Conservation (phyloP, 2,888 invertebrate genomes). For the Aplocera efformata region DNA sequence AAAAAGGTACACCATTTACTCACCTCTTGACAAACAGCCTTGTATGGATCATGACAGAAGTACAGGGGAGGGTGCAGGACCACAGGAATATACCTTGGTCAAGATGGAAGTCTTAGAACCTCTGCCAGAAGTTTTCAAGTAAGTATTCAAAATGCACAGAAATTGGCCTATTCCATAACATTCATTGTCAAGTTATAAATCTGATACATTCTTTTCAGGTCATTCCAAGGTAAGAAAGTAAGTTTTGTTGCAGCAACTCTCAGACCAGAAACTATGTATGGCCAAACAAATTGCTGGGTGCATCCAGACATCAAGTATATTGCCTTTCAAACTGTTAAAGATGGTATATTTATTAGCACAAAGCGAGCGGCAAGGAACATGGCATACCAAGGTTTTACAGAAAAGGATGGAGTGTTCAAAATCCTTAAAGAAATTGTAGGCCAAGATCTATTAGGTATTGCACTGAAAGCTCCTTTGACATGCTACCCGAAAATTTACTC, state of each 20-base stretch:
- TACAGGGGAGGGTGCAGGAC: slow-evolving; percentile 97
- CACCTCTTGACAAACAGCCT: slow-evolving; percentile 97
- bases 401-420: slow-evolving; percentile 88
- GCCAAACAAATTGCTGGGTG: slow-evolving; percentile 99
- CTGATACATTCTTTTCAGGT: slow-evolving; percentile 52
- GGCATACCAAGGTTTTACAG: slow-evolving; percentile 95
- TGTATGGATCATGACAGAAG: slow-evolving; percentile 99
- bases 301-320: slow-evolving; percentile 97
- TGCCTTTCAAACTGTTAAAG: slow-evolving; percentile 86
- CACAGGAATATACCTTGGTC: slow-evolving; percentile 98
- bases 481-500: slow-evolving; percentile 92
- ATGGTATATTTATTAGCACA: slow-evolving; percentile 93
- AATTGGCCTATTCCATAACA: no score
- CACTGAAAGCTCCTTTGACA: slow-evolving; percentile 92
- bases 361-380: slow-evolving; percentile 95
- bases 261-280: slow-evolving; percentile 99
- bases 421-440: slow-evolving; percentile 86
- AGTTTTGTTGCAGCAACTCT: slow-evolving; percentile 97
- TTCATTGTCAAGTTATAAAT: no score
- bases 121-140: slow-evolving; percentile 86
- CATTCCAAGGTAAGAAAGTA: slow-evolving; percentile 79
- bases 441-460: slow-evolving; percentile 89
- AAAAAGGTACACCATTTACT: slow-evolving; percentile 97
- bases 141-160: slow-evolving; percentile 41
- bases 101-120: slow-evolving; percentile 93